Evolutionary conservation across 2,113 vertebrate genomes (phyloP).

Genomic region (Thunnus thynnus): DNA sequence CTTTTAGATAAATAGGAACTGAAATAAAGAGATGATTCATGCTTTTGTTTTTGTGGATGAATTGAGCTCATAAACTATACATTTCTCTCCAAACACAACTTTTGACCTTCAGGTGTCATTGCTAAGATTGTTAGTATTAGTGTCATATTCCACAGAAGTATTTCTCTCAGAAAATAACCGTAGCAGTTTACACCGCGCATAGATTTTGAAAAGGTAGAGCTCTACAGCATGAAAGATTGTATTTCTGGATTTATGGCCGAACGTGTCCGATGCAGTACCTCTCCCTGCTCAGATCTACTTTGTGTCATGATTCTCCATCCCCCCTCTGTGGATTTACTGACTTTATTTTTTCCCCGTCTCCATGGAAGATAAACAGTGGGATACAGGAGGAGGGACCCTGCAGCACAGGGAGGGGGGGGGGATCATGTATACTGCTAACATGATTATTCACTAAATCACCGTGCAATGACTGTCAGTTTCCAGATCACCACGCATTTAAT

Average conservation of each 20-base stretch:
- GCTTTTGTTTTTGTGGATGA: background rate
- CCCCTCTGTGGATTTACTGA: slow-evolving; percentile 3
- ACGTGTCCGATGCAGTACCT: background rate
- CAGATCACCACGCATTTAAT: slow-evolving; percentile 2
- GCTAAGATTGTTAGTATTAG: background rate
- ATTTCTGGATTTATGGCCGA: slow-evolving; percentile 33
- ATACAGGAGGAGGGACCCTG: background rate
- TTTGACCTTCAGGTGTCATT: slow-evolving; percentile 2
- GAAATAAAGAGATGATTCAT: background rate
- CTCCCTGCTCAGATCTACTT: slow-evolving; percentile 7
- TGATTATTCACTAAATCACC: slow-evolving; percentile 44
- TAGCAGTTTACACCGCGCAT: background rate
- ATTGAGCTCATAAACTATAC: background rate
- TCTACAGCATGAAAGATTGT: slow-evolving; percentile 10
- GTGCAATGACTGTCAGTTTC: slow-evolving; percentile 13
- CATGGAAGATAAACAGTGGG: slow-evolving; percentile 20
- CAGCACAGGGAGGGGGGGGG: background rate
- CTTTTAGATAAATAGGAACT: background rate
- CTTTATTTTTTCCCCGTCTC: slow-evolving; percentile 23
- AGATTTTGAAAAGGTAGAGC: background rate
- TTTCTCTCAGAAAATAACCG: background rate
- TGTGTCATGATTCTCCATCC: slow-evolving; percentile 5
- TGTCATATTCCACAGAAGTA: background rate
- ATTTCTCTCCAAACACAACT: background rate
- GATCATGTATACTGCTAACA: slow-evolving; percentile 1